These are phyloP conservation scores for Diploptera punctata DNA, from an alignment of 2,888 invertebrate genomes.

Conservation along the genomic window DNA sequence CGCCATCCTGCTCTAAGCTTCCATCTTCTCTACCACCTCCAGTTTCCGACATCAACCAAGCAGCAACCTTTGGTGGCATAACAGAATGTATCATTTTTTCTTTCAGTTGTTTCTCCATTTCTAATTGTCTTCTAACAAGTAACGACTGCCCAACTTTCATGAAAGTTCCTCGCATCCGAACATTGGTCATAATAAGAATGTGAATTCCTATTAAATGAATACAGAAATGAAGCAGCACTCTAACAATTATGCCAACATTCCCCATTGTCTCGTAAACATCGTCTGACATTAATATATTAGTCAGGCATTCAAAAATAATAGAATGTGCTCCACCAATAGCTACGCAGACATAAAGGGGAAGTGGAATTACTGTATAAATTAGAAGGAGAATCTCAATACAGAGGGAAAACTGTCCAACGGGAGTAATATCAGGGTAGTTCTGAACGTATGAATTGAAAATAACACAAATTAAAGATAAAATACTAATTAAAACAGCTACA, in stretches of 20 bases:
- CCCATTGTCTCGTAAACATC: constrained; percentile 58
- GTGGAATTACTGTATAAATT: constrained; percentile 91
- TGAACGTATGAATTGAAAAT: constrained; percentile 62
- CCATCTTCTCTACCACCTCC: constrained; percentile 58
- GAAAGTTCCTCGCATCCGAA: constrained; percentile 93
- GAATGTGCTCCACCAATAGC: constrained; percentile 82
- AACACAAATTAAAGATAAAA: constrained; percentile 71
- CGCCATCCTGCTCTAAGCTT: constrained; percentile 52
- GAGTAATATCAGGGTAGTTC: constrained; percentile 64
- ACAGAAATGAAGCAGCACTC: constrained; percentile 83
- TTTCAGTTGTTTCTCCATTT: constrained; percentile 92
- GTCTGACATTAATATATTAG: constrained; percentile 56
- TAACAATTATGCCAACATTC: constrained; percentile 53
- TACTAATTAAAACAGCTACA: constrained; percentile 72
- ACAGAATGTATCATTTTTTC: constrained; percentile 98
- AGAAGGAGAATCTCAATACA: constrained; percentile 88
- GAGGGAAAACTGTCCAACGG: constrained; percentile 82
- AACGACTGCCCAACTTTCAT: constrained; percentile 96
- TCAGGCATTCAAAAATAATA: constrained; percentile 81
- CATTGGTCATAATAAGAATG: constrained; percentile 91
- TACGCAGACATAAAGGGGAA: constrained; percentile 87
- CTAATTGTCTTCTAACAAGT: constrained; percentile 85
- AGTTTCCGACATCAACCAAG: constrained; percentile 82
- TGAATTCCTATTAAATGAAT: constrained; percentile 93
- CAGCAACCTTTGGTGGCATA: constrained; percentile 94